A percentile compares a stretch with the other conserved stretches of the same genome.
phyloP scores from a whole-genome alignment of 2,888 invertebrate genomes.

The Sympetrum striolatum region DNA sequence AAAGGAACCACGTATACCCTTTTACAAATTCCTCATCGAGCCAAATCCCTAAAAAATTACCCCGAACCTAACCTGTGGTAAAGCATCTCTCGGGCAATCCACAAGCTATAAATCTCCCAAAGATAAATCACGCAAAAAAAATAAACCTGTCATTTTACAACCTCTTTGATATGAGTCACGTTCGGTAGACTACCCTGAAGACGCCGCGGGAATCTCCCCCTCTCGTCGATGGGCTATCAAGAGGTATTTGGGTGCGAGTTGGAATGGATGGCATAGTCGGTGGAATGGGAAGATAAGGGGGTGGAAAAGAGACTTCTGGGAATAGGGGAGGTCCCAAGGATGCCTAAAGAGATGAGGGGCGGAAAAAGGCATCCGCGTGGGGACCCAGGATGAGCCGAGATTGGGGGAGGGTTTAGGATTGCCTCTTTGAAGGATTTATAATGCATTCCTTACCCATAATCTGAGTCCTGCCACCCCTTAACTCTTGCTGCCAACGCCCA shows the following conservation, averaged over 20 bases:
- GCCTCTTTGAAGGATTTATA: not conserved
- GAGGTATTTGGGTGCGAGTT: not conserved
- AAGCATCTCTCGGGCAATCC: no score
- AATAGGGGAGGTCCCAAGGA: not conserved
- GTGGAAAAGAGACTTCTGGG: not conserved
- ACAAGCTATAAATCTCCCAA: not conserved
- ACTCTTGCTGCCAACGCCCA: not conserved
- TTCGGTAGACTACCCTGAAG: not conserved
- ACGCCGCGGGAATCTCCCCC: not conserved
- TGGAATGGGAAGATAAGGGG: not conserved
- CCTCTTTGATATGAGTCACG: not conserved
- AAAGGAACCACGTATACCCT: no score
- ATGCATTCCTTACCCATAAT: not conserved
- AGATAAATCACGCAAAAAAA: not conserved
- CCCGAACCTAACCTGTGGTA: no score
- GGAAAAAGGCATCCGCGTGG: not conserved
- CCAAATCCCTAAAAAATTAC: no score
- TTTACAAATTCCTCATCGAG: no score
- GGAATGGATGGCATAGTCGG: not conserved
- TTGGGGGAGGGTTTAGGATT: not conserved
- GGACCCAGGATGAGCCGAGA: not conserved
- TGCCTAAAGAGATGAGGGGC: not conserved
- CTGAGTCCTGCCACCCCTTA: not conserved
- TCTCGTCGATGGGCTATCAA: not conserved
- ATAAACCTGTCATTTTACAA: not conserved